Evolutionary conservation across 2,888 invertebrate species (phyloP), one percentile per base, ranked within the genome.

Genomic region (Phorcus lineatus): DNA sequence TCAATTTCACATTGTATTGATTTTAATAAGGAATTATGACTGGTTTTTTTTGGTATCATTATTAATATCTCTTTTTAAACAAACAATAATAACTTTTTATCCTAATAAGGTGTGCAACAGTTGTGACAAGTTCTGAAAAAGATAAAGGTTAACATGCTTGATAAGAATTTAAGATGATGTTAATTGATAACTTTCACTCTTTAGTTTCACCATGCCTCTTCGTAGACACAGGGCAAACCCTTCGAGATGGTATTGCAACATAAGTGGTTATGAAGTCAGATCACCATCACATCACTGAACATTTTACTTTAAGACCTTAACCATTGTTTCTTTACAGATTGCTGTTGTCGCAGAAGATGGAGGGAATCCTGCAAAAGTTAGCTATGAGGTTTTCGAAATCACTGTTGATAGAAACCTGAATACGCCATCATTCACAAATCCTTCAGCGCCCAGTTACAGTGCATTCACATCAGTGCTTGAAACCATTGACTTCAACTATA

Each of bases 331-430:
- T 52, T 67, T 77, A 9, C 75, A 87, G 87, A 31, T 88, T 16
- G 80, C 85, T 28, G 85, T 88, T 7, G 22, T 76, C 11, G 87
- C 86, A 7, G 80, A 78, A 9, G 88, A 88, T 76, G 85, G 86
- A 16, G 87, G 87, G 28, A 85, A 82, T 13, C 79, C 74, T 17
- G 17, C 24, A 11, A 74, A 77, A 1, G 62, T 24, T 4, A 80
- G 74, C n/a, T 54, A 54, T 24, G 52, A 62, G 4, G 81, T 78
- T 2, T 82, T 88, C 28, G 79, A 77, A 0, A 80, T 87, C 31
- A 82, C 80, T 1, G 85, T 88, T 13, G 83, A 85, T 74, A 79
- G 87, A n/a, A 87, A 88, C 81, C 79, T 87, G 22, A 62, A 84
- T 57, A 74, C 76, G 13, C 88, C 88, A 1, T 57, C 55, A 13